These are phyloP conservation scores for Macrotus californicus DNA, from an alignment of 2,113 vertebrate species.

Conservation along the genomic window DNA sequence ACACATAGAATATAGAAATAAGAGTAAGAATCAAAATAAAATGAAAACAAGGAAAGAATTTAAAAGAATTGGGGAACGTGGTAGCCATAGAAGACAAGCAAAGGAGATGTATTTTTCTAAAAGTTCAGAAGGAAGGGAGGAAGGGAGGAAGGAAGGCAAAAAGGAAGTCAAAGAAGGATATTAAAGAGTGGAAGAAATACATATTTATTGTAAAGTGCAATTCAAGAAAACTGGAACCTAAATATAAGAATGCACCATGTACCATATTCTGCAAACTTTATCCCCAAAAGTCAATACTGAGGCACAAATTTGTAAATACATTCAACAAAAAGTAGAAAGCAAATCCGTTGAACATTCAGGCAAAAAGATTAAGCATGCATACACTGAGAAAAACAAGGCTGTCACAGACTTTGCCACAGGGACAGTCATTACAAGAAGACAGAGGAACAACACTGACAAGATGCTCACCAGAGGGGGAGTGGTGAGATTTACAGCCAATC, in stretches of 20 bases:
- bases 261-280: neutral
- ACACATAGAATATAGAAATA: neutral
- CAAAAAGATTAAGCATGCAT: neutral
- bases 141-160: neutral
- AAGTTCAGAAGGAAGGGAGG: neutral
- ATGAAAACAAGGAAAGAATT: neutral
- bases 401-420: neutral
- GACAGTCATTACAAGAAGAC: neutral
- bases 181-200: neutral
- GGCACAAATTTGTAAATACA: neutral
- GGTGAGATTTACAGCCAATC: neutral
- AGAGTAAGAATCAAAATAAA: neutral
- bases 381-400: neutral
- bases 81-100: neutral
- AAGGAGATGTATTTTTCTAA: neutral
- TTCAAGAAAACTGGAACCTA: neutral
- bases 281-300: neutral
- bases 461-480: neutral
- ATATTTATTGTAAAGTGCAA: neutral
- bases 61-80: neutral
- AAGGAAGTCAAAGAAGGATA: neutral
- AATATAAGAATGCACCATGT: neutral
- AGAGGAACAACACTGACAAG: neutral
- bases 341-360: neutral
- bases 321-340: neutral